Conservation (phyloP, 2,888 invertebrate species). For the Chloromyia formosa region DNA sequence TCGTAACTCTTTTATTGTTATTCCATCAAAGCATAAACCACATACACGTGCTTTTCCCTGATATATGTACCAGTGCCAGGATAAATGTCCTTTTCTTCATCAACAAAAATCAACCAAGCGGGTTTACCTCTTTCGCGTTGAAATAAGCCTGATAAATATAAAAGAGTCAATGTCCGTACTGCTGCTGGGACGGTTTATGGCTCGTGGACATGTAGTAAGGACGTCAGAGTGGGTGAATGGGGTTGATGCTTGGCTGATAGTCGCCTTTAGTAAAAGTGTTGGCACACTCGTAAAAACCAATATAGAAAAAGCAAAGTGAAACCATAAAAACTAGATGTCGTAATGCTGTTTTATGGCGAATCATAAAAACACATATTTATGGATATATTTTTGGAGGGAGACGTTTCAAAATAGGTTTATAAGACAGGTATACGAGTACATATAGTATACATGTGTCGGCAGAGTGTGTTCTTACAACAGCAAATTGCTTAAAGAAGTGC, state of each 20-base stretch:
- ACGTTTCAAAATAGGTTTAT: background rate
- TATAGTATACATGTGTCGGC: too few relatives aligned
- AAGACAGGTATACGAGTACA: too few relatives aligned
- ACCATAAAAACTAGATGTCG: conserved; percentile 32
- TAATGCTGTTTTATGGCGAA: conserved; percentile 21
- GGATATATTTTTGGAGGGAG: background rate
- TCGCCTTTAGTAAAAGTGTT: background rate
- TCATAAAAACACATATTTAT: conserved; percentile 34
- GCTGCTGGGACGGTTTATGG: background rate
- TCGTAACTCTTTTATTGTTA: conserved; percentile 39
- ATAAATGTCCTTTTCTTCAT: conserved; percentile 21
- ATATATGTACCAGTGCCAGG: too few relatives aligned
- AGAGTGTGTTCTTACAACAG: too few relatives aligned
- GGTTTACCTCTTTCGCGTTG: background rate
- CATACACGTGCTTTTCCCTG: background rate
- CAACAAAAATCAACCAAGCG: background rate
- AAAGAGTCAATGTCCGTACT: conserved; percentile 21
- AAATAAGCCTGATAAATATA: background rate
- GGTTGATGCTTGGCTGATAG: too few relatives aligned
- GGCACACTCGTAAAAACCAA: conserved; percentile 34
- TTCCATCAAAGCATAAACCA: conserved; percentile 3
- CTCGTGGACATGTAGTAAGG: background rate
- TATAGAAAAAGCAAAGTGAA: conserved; percentile 37
- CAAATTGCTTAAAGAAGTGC: too few relatives aligned
- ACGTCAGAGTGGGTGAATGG: background rate